Base-by-base conservation (phyloP, 2,888 invertebrate genomes). In the Acholoe squamosa region DNA sequence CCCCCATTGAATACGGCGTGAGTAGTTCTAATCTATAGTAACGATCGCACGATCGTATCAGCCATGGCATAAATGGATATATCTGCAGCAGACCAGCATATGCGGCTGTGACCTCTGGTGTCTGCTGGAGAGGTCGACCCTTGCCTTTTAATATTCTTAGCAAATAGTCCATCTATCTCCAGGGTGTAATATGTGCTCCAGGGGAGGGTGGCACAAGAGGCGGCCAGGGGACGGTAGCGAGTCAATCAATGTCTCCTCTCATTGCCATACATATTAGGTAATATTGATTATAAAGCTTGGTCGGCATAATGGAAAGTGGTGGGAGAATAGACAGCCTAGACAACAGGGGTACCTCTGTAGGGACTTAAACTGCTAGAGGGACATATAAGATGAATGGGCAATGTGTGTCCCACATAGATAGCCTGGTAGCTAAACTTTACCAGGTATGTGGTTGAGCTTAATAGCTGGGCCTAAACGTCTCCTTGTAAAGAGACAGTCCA, bases 251-350 rank as follows among this genome's bases (percentile, higher is more conserved):
- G 71, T 28, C 71, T 28, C 71, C 19, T 7, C 71, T 71, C 71
- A 71, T 71, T 71, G 71, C 71, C 71, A 28, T 28, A 25, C 28
- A 28, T 71, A 71, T 71, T 71, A 71, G 28, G 71, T 71, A 25
- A 71, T 71, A 71, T 71, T 71, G 71, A 71, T 71, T 71, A 71
- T 28, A 71, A 61, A 61, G 61, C 5, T 61, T 61, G 61, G 61
- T 19, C n/a, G 61, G 61, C 61, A 61, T 61, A 61, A 61, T 61
- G n/a, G 61, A 3, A 61, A 3, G 61, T 0, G n/a, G 61, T n/a
- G 19, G 61, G 61, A 61, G 61, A 61, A 19, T 61, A 61, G 61
- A 61, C 61, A 61, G n/a, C 14, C n/a, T 61, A 61, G 3, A 61
- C 14, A 43, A 43, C 43, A 43, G 43, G 43, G 43, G 5, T 43